These are phyloP conservation scores for Serripes groenlandicus DNA, from an alignment of 2,888 invertebrate genomes.

Conservation along the genomic window DNA sequence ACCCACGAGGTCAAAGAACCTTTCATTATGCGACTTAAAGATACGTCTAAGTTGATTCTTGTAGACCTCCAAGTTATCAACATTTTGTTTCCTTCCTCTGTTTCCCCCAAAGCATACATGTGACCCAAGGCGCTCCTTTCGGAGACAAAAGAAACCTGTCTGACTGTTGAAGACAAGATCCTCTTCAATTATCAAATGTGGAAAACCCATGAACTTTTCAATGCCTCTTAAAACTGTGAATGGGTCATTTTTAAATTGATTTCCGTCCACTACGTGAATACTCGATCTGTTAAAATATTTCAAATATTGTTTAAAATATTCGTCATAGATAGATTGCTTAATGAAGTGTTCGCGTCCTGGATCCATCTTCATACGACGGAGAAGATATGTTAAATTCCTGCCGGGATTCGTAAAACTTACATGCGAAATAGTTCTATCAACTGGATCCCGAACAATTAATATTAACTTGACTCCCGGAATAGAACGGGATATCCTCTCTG, in stretches of 20 bases:
- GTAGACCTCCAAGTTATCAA: background rate
- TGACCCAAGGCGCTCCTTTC: too few species aligned
- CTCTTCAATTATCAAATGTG: conserved; percentile 87
- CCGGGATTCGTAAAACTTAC: too few species aligned
- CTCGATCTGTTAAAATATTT: conserved; percentile 96
- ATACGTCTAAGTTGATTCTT: conserved; percentile 58
- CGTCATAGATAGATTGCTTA: conserved; percentile 79
- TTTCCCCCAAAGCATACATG: conserved; percentile 94
- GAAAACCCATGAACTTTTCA: conserved; percentile 78
- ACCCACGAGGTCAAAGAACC: conserved; percentile 92
- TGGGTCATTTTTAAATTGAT: conserved; percentile 75
- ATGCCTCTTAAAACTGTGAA: conserved; percentile 72
- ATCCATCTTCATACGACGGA: too few species aligned
- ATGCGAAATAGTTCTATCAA: conserved; percentile 97
- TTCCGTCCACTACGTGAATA: conserved; percentile 94
- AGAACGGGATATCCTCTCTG: conserved; percentile 96
- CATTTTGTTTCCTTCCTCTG: conserved; percentile 90
- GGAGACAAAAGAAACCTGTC: conserved; percentile 96
- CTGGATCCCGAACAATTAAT: conserved; percentile 97
- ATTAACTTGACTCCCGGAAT: conserved; percentile 95
- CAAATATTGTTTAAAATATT: conserved; percentile 95
- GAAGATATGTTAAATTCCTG: too few species aligned
- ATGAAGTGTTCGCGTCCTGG: too few species aligned
- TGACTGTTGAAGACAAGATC: conserved; percentile 98
- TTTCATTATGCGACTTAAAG: conserved; percentile 81